These are phyloP conservation scores for Rousettus leschenaultii DNA, from an alignment of 2,113 vertebrate genomes.

Conservation along the genomic window DNA sequence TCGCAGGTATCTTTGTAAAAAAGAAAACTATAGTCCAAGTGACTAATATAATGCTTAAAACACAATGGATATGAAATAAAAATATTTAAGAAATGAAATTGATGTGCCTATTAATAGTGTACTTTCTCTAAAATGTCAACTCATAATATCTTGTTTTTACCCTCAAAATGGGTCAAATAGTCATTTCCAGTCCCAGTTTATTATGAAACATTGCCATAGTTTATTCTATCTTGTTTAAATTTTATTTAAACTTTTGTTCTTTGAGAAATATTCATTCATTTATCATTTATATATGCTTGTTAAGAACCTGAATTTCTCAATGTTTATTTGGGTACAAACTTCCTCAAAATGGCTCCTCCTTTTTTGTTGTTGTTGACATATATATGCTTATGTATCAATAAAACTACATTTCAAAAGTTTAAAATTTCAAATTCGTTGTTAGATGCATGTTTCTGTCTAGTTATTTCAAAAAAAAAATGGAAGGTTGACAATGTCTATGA, in stretches of 20 bases:
- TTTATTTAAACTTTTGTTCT: neutral
- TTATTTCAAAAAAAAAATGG: neutral
- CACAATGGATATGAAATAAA: neutral
- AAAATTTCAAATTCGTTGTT: neutral
- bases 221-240: neutral
- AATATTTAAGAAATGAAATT: neutral
- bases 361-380: neutral
- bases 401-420: neutral
- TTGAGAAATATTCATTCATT: neutral
- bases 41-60: neutral
- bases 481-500: neutral
- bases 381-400: neutral
- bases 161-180: neutral
- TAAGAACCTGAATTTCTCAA: neutral
- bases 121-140: neutral
- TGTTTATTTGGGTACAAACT: neutral
- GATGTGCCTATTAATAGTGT: neutral
- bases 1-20: neutral
- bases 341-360: neutral
- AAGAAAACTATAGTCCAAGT: neutral
- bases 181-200: neutral
- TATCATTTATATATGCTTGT: neutral
- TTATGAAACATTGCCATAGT: neutral
- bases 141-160: neutral
- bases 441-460: rapidly evolving